Conservation (phyloP, 1,140 invertebrate genomes). For the Aphelenchoides besseyi region DNA sequence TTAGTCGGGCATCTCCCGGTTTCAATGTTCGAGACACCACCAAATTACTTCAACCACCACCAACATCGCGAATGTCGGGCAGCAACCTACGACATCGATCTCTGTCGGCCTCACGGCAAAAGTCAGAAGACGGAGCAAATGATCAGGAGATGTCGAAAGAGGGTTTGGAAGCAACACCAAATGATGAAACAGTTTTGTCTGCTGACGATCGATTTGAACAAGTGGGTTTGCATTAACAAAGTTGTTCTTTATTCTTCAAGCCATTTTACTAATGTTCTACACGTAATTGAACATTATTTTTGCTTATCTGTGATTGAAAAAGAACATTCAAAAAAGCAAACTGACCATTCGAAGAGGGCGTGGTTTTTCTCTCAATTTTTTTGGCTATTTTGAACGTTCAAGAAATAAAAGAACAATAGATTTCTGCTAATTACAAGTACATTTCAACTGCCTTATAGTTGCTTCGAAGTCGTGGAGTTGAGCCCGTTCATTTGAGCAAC, state of each 20-base stretch:
- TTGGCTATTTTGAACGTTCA: neutral
- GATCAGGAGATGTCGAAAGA: neutral
- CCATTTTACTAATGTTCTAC: neutral
- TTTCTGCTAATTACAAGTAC: constrained; percentile 16
- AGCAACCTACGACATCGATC: constrained; percentile 4
- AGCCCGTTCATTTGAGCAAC: constrained; percentile 41
- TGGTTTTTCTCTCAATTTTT: neutral
- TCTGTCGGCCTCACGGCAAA: neutral
- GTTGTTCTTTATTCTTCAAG: constrained; percentile 4
- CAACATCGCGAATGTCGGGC: neutral
- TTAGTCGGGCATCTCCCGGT: constrained; percentile 30
- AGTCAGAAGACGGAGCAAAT: neutral
- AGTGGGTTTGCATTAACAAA: constrained; percentile 19
- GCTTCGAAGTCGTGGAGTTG: constrained; percentile 50
- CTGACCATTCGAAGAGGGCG: neutral
- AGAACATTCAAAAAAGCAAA: neutral
- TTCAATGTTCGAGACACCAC: constrained; percentile 4
- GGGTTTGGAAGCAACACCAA: neutral
- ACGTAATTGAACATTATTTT: neutral
- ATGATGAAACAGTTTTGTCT: neutral
- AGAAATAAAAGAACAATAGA: constrained; percentile 4
- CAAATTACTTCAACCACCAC: constrained; percentile 16
- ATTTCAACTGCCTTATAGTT: constrained; percentile 33
- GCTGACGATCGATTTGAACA: constrained; percentile 34
- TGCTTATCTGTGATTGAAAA: neutral